Evolutionary conservation across 2,113 vertebrate species (phyloP), one percentile per base, ranked within the genome.

Genomic region (Gymnobelideus leadbeateri): DNA sequence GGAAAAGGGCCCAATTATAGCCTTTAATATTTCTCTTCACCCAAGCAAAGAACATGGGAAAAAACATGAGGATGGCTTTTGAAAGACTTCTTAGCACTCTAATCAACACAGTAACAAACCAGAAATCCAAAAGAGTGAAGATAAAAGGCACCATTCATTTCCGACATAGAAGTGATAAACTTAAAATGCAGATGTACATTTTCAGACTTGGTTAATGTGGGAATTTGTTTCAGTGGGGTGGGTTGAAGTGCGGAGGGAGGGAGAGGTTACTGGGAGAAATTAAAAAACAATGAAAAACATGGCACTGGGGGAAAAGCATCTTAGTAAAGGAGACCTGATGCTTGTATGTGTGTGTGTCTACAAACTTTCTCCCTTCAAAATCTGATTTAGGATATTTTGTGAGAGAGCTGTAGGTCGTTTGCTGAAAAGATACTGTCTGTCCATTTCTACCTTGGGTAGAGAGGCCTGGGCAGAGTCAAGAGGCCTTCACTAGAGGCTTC

Each of bases 11-110:
- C 61, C 25, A 95, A 94, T 92, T 91, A 95, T 0, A 90, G 77
- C 46, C 77, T 94, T 96, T 94, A 91, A 51, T 92, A 91, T 93
- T 8, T n/a, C 21, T 46, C 94, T 94, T 93, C 46, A 21, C 50
- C 28, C 46, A 91, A 90, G 31, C 51, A 90, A 61, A 10, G 84
- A 84, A 52, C 5, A 3, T 0, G 6, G 51, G 4, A 49, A 49
- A 49, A 49, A 43, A 84, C n/a, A 43, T 23, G 19, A 43, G n/a
- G 16, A 43, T 84, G 19, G n/a, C 68, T 84, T 68, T 77, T 84
- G 37, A 84, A 84, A 84, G 68, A 84, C 68, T 77, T 84, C n/a
- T 23, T 43, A 43, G 68, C n/a, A 84, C 16, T 21, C n/a, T 68
- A 12, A 61, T 61, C 57, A 68, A 68, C 31, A 37, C 31, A 68